A percentile compares a stretch with the other conserved stretches of the same genome.
These are phyloP conservation scores for Strigamia transsilvanica DNA, from an alignment of 2,888 invertebrate genomes.

Conservation along the genomic window DNA sequence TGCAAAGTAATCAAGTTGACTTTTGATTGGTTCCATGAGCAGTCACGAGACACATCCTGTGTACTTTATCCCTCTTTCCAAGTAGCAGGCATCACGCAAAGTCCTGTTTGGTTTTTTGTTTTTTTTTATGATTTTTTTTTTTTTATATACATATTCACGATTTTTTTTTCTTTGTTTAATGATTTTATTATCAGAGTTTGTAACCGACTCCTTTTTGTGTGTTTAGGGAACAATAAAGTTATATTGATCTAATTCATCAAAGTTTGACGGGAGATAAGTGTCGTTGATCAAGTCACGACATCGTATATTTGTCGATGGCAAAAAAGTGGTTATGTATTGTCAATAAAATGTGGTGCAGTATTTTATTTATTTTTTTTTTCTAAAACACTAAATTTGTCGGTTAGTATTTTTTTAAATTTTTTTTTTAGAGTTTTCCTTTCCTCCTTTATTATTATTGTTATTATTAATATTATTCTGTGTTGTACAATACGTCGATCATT, in stretches of 20 bases:
- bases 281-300: neutral
- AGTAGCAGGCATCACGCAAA: constrained; percentile 47
- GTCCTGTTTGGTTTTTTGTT: neutral
- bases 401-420: neutral
- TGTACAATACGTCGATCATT: neutral
- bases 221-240: constrained; percentile 40
- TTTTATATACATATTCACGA: neutral
- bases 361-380: too few species aligned
- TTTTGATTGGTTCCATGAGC: constrained; percentile 42
- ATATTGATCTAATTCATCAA: constrained; percentile 44
- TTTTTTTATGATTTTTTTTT: neutral
- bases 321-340: neutral
- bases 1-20: constrained; percentile 36
- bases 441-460: too few species aligned
- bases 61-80: constrained; percentile 21
- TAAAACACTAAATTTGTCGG: too few species aligned
- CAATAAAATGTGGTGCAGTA: neutral
- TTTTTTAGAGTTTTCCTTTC: too few species aligned
- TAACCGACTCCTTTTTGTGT: constrained; percentile 40
- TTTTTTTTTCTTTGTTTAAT: constrained; percentile 24
- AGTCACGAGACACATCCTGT: constrained; percentile 48
- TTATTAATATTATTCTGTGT: too few species aligned
- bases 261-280: constrained; percentile 30
- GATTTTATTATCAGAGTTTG: constrained; percentile 43
- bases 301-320: neutral